Conservation (phyloP, 2,113 vertebrate genomes). For the Chelonoidis abingdonii region DNA sequence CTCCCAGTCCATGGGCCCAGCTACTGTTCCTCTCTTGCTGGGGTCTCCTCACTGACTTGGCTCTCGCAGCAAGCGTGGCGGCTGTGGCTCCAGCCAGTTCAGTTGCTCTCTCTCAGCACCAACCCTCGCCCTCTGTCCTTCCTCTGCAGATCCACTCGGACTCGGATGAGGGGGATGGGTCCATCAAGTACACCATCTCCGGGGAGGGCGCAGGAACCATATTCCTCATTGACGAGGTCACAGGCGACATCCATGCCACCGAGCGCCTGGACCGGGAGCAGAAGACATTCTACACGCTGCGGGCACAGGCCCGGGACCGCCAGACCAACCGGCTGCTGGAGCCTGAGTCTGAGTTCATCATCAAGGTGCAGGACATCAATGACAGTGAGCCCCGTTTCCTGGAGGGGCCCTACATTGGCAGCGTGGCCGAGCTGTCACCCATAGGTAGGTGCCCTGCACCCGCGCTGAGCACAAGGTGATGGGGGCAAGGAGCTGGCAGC, state of each 20-base stretch:
- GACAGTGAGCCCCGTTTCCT: slow-evolving; percentile 98
- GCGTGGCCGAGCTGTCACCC: slow-evolving; percentile 94
- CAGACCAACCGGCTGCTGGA: slow-evolving; percentile 90
- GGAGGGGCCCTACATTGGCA: slow-evolving; percentile 96
- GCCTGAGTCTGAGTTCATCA: slow-evolving; percentile 97
- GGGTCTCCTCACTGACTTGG: neutral
- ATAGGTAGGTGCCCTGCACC: slow-evolving; percentile 83
- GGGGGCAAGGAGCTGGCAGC: neutral
- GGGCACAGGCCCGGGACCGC: slow-evolving; percentile 91
- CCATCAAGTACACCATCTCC: slow-evolving; percentile 99
- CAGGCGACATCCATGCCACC: slow-evolving; percentile 96
- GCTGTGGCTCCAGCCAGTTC: neutral
- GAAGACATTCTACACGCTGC: slow-evolving; percentile 95
- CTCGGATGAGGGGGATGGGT: slow-evolving; percentile 94
- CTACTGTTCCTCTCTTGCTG: no score
- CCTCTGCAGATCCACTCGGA: slow-evolving; percentile 94
- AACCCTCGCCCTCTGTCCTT: neutral
- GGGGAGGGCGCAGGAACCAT: slow-evolving; percentile 95
- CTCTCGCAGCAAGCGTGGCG: no score
- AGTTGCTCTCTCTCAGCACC: neutral
- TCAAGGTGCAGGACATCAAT: slow-evolving; percentile 99
- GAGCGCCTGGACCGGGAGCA: slow-evolving; percentile 95
- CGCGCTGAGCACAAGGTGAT: neutral
- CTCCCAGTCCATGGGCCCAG: neutral
- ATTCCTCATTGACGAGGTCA: slow-evolving; percentile 97